These are phyloP conservation scores for Numenius phaeopus DNA, from an alignment of 2,797 vertebrate species.

Conservation along the genomic window DNA sequence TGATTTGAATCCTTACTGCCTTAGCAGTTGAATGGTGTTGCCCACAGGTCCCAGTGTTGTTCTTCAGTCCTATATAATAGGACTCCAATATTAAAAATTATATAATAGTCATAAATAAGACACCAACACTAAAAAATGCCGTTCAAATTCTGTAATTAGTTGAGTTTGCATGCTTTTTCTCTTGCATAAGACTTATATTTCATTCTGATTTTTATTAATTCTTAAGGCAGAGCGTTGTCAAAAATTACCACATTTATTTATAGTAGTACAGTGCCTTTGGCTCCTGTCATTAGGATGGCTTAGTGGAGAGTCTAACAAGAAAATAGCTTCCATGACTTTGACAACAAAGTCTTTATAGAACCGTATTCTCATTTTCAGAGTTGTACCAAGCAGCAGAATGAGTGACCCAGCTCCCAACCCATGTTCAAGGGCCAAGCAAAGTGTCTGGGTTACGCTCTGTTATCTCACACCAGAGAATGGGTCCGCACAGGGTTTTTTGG, in stretches of 20 bases:
- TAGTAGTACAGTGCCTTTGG: background rate
- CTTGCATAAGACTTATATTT: background rate
- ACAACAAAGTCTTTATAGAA: background rate
- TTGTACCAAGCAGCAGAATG: background rate
- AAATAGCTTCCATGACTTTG: background rate
- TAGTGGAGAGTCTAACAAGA: background rate
- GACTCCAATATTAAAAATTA: background rate
- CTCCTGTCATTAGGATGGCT: background rate
- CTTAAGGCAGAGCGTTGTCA: background rate
- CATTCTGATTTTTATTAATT: background rate
- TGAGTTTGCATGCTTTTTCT: background rate
- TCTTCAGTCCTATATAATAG: background rate
- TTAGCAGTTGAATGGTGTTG: background rate
- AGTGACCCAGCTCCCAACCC: background rate
- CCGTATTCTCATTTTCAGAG: background rate
- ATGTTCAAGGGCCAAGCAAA: background rate
- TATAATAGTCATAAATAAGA: background rate
- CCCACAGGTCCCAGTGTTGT: background rate
- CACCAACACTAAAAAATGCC: background rate
- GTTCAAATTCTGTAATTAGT: background rate
- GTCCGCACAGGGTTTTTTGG: rapidly evolving
- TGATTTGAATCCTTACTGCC: background rate
- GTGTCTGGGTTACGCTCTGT: background rate
- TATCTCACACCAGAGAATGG: background rate
- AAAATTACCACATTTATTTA: background rate